phyloP scores from a whole-genome alignment of 2,888 invertebrate species.

The Sphaeridia pumilis region DNA sequence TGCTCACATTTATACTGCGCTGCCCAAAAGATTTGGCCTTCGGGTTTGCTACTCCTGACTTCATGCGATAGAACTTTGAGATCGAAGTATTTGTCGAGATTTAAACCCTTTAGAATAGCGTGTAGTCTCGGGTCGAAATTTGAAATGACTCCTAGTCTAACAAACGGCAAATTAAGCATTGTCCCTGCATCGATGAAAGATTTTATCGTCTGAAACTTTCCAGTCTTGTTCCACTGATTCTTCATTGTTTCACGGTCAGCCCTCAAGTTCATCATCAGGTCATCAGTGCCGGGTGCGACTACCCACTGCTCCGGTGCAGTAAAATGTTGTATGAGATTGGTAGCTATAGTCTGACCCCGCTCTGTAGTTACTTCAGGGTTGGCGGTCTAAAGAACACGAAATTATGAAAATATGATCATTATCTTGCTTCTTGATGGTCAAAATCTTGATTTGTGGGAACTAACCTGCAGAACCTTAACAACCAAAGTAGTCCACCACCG shows the following conservation, averaged over 20 bases:
- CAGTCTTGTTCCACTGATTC: not conserved
- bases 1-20: not conserved
- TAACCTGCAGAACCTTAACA: slow-evolving; percentile 50
- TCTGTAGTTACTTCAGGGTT: not conserved
- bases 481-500: slow-evolving; percentile 72
- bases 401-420: not conserved
- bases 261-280: slow-evolving; percentile 52
- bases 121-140: slow-evolving; percentile 76
- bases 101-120: slow-evolving; percentile 53
- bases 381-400: not conserved
- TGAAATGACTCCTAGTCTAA: slow-evolving; percentile 63
- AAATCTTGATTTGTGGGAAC: slow-evolving; percentile 30
- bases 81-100: slow-evolving; percentile 58
- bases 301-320: slow-evolving; percentile 63
- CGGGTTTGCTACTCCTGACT: slow-evolving; percentile 18
- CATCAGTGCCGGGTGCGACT: slow-evolving; percentile 51
- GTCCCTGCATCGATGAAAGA: no score
- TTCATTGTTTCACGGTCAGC: slow-evolving; percentile 13
- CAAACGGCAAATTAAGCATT: no score
- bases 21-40: not conserved
- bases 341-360: slow-evolving; percentile 16
- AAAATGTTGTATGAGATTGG: slow-evolving; percentile 47
- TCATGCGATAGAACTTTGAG: slow-evolving; percentile 67
- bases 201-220: slow-evolving; percentile 39
- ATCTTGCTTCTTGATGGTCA: not conserved